Evolutionary conservation across 2,113 vertebrate species (phyloP), one percentile per base, ranked within the genome.

Genomic region (Puma concolor): DNA sequence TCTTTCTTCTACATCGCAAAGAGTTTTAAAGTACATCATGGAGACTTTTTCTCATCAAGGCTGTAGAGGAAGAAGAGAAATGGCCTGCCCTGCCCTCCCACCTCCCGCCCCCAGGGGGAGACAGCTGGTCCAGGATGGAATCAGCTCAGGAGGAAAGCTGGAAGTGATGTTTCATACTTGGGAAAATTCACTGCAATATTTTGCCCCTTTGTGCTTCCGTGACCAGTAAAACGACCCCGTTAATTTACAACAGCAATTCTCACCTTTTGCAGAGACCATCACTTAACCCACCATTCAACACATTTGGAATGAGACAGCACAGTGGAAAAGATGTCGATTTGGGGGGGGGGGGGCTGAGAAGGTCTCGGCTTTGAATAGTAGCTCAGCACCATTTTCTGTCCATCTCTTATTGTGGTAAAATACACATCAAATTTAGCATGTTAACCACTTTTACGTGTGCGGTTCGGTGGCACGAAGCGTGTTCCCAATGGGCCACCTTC

Each of bases 21-120:
- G 82, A 76, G 60, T 23, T 60, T 60, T 60, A 33, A 12, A 44
- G 16, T 77, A 4, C 38, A 80, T 14, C 1, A 17, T 38, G 52
- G 80, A 87, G 76, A n/a, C 64, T 88, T 63, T 63, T 93, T 84
- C 74, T 96, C 54, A 74, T 23, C 3, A 77, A 2, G 81, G 36
- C 85, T 33, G 7, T 1, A 72, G 33, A 64, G 85, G n/a, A n/a
- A n/a, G 25, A 77, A 33, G 38, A 79, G 90, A 80, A 38, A 19
- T n/a, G 21, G 10, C 23, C 69, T n/a, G 57, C 2, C 27, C 16
- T 21, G 19, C 48, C 41, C 74, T 50, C 29, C 76, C 16, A 50
- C 74, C 15, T n/a, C 41, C 16, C 3, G 25, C 23, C 82, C 50
- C 31, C 17, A 21, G 25, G 23, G 23, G 48, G 41, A 84, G 14